These are phyloP conservation scores for Macrobrachium nipponense DNA, from an alignment of 1,140 invertebrate genomes.

Conservation along the genomic window DNA sequence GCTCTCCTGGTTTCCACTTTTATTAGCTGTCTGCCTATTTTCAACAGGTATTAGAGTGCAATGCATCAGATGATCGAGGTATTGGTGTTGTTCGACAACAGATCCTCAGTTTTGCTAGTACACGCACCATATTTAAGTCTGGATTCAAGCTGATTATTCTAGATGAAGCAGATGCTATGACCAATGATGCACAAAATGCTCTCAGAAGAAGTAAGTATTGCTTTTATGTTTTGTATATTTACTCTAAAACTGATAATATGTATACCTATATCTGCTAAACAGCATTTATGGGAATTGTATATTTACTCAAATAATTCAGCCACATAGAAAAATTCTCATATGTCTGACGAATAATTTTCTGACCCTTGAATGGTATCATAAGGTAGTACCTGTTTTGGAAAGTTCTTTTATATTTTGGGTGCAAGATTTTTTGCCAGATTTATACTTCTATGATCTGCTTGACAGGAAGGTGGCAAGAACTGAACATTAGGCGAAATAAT, in stretches of 20 bases:
- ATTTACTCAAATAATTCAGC: not conserved
- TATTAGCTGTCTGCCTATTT: not conserved
- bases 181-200: constrained; percentile 99
- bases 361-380: too few relatives aligned
- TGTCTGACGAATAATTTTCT: too few relatives aligned
- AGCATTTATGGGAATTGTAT: not conserved
- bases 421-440: too few relatives aligned
- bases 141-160: constrained; percentile 97
- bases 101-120: constrained; percentile 98
- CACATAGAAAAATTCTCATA: too few relatives aligned
- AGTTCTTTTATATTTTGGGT: too few relatives aligned
- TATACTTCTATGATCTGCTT: too few relatives aligned
- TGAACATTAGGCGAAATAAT: too few relatives aligned
- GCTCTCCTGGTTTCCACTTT: too few relatives aligned
- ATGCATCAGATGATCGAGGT: constrained; percentile 99
- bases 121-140: constrained; percentile 93
- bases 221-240: not conserved
- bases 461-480: too few relatives aligned
- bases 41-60: constrained; percentile 86
- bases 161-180: constrained; percentile 99
- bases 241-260: constrained; percentile 27
- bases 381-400: too few relatives aligned
- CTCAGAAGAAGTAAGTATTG: constrained; percentile 85
- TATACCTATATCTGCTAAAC: not conserved
- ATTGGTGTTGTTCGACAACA: constrained; percentile 96